phyloP scores from a whole-genome alignment of 2,113 vertebrate species.

The Rhynchomys soricoides region DNA sequence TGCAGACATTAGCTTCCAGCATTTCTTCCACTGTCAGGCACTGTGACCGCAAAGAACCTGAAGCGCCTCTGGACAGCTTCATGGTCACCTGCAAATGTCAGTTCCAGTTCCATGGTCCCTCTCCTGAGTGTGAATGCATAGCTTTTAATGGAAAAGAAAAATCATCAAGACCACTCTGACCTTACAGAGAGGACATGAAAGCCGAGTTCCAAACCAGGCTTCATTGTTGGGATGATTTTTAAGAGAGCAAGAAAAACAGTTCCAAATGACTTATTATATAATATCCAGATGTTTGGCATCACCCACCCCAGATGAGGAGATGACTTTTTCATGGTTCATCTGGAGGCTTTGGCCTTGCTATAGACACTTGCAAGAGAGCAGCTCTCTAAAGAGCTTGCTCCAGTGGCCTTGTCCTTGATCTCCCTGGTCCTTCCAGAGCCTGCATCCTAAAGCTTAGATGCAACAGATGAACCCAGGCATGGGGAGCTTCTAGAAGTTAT shows the following conservation, averaged over 20 bases:
- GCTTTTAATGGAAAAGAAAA: conserved; percentile 37
- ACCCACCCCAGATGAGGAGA: conserved; percentile 34
- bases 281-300: conserved; percentile 73
- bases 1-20: fast-evolving
- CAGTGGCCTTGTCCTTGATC: neutral
- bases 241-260: conserved; percentile 39
- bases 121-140: neutral
- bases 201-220: conserved; percentile 23
- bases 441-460: neutral
- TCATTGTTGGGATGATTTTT: conserved; percentile 54
- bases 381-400: neutral
- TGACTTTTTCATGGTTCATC: conserved; percentile 7
- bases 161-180: neutral
- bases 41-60: neutral
- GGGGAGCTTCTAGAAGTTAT: conserved; percentile 30
- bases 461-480: neutral
- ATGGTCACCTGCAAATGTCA: neutral
- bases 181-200: conserved; percentile 42
- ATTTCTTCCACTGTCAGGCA: neutral
- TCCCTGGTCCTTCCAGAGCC: neutral
- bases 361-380: neutral
- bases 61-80: neutral
- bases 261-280: conserved; percentile 44
- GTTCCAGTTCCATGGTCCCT: neutral
- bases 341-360: neutral